These are phyloP conservation scores for Parnassius apollo DNA, from an alignment of 2,888 invertebrate species.

Conservation along the genomic window DNA sequence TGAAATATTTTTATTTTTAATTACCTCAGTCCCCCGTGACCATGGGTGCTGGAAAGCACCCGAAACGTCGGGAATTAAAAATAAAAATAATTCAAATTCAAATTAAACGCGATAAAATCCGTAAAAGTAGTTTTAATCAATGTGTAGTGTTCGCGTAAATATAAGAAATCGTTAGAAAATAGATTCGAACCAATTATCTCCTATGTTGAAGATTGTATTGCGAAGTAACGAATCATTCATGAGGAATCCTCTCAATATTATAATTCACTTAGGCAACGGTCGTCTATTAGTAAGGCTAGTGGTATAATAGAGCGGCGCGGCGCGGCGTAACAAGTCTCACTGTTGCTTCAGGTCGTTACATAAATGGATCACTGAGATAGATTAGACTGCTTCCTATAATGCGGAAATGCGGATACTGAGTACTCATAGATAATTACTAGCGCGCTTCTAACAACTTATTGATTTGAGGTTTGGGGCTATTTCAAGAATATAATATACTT, in stretches of 20 bases:
- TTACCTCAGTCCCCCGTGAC: too few relatives aligned
- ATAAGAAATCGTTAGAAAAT: background rate
- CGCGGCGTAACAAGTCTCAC: slow-evolving; percentile 32
- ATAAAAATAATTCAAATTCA: too few relatives aligned
- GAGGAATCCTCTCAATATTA: slow-evolving; percentile 42
- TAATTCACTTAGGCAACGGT: slow-evolving; percentile 54
- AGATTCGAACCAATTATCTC: slow-evolving; percentile 13
- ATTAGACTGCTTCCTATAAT: slow-evolving; percentile 36
- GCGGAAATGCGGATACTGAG: slow-evolving; percentile 21
- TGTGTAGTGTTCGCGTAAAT: too few relatives aligned
- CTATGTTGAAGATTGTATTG: slow-evolving; percentile 25
- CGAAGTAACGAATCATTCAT: slow-evolving; percentile 40
- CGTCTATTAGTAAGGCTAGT: slow-evolving; percentile 51
- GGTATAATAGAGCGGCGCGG: slow-evolving; percentile 45
- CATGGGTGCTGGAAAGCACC: too few relatives aligned
- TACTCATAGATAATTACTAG: slow-evolving; percentile 14
- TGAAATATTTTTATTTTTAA: too few relatives aligned
- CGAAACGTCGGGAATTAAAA: too few relatives aligned
- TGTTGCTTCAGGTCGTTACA: slow-evolving; percentile 58
- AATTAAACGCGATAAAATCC: too few relatives aligned
- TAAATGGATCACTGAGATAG: slow-evolving; percentile 54
- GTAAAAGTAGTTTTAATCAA: too few relatives aligned
- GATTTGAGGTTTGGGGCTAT: slow-evolving; percentile 24
- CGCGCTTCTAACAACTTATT: slow-evolving; percentile 8
- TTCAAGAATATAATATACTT: background rate